Base-by-base conservation (phyloP, 2,797 vertebrate species). In the Fistularia tabacaria region DNA sequence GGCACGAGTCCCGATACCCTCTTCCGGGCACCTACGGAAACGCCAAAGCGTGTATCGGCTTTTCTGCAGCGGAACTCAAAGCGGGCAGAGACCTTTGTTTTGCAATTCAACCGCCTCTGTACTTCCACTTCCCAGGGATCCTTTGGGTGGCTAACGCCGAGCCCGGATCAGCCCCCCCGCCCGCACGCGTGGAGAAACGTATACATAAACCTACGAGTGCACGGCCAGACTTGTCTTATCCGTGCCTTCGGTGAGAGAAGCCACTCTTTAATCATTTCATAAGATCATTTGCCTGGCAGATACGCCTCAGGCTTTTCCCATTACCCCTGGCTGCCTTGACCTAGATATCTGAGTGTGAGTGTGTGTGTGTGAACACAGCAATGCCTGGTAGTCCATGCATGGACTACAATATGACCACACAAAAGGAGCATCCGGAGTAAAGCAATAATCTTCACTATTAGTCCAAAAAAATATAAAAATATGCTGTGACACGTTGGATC, bases 301-400 rank as follows among this genome's bases (percentile, higher is more conserved):
- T 89, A 84, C 61, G 81, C 83, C 77, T 81, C 81, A 80, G 85
- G 80, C 77, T 82, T 91, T 91, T 90, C 85, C 84, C 79, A 84
- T 88, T 84, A 90, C 85, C 84, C 82, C 71, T 81, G 71, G 61
- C 81, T 86, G 84, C 82, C 85, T 88, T 93, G 90, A 92, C 91
- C 90, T 90, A 93, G 81, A 91, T 93, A 85, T 83, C 44, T 80
- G 39, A 43, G 25, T 64, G 10, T 85, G 81, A 81, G 83, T 81
- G 78, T 78, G 63, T 40, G 39, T 40, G 39, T 53, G 71, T 62
- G 73, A 67, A 71, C 50, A 53, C 36, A 69, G 66, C 10, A n/a
- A 59, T 52, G 52, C 57, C 49, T 57, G 14, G 42, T 39, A 55
- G 62, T 63, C 62, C 43, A 67, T 54, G 62, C 63, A 50, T 65